Evolutionary conservation across 1,140 invertebrate species (phyloP).

Genomic region (Drosophila funebris): DNA sequence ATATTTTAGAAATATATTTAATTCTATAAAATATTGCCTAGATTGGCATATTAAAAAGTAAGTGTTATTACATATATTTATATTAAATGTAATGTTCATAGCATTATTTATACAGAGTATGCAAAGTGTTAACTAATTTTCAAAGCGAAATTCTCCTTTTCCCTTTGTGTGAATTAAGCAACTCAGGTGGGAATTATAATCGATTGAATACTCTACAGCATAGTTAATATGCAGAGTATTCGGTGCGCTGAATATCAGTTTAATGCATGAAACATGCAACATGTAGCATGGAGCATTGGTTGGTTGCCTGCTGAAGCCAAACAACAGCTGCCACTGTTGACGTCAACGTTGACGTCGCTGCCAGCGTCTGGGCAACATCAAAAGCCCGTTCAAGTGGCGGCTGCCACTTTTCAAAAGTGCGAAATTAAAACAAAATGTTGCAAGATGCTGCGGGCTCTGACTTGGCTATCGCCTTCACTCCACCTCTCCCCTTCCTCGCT

Average conservation of each 20-base stretch:
- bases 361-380: conserved; percentile 63
- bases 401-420: conserved; percentile 77
- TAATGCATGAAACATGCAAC: neutral
- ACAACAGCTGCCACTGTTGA: conserved; percentile 37
- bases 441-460: conserved; percentile 72
- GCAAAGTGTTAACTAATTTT: no score
- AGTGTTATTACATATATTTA: no score
- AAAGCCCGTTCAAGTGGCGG: conserved; percentile 70
- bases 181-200: no score
- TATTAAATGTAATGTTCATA: no score
- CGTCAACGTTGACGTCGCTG: conserved; percentile 14
- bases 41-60: no score
- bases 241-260: neutral
- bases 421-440: conserved; percentile 82
- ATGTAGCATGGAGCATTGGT: conserved; percentile 3
- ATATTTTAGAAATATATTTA: neutral
- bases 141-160: no score
- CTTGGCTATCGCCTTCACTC: conserved; percentile 6
- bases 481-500: neutral
- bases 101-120: no score
- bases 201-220: no score
- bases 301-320: conserved; percentile 28
- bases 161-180: no score
- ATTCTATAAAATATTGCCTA: no score
- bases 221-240: neutral